Evolutionary conservation across 2,888 invertebrate genomes (phyloP), one percentile per base, ranked within the genome.

Genomic region (Ormyrus thymus): DNA sequence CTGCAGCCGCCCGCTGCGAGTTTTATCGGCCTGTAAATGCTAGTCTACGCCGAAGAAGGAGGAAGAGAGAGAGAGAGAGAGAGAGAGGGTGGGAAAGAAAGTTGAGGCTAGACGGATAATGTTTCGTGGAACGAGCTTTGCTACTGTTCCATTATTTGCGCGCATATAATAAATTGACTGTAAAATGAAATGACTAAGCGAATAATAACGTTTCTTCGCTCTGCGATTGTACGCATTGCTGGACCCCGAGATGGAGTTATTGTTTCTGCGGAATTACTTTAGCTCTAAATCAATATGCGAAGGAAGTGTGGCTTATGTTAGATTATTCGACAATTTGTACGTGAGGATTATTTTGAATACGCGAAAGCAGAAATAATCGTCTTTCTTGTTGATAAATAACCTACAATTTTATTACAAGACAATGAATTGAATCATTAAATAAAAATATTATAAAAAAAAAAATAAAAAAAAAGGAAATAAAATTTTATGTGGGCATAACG

Each of bases 21-120:
- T 74, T 78, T 78, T 78, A 78, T 78, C 73, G 74, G 68, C 50
- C 46, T 62, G 68, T 73, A 69, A 78, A 78, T 78, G 56, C 61
- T 48, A 55, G 15, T 13, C 62, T 70, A 76, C 64, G 29, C 58
- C 29, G 29, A 3, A 4, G 29, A 29, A 29, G 29, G 4, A 29
- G 29, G 29, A 29, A 4, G 29, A 29, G 29, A 3, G 29, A n/a
- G n/a, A n/a, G n/a, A n/a, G n/a, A n/a, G n/a, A n/a, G n/a, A 29
- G 29, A 1, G 29, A 29, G 3, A 3, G 29, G 29, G 29, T 3
- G 29, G 3, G 29, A 1, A 29, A 3, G 29, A 29, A 29, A 29
- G 29, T 29, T 29, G 29, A 29, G 29, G 29, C 29, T 29, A 29
- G 29, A 3, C 29, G 29, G 29, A 75, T 75, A 59, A 66, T 66